Evolutionary conservation across 2,797 vertebrate species (phyloP), one percentile per base, ranked within the genome.

Genomic region (Sebastes steindachneri): DNA sequence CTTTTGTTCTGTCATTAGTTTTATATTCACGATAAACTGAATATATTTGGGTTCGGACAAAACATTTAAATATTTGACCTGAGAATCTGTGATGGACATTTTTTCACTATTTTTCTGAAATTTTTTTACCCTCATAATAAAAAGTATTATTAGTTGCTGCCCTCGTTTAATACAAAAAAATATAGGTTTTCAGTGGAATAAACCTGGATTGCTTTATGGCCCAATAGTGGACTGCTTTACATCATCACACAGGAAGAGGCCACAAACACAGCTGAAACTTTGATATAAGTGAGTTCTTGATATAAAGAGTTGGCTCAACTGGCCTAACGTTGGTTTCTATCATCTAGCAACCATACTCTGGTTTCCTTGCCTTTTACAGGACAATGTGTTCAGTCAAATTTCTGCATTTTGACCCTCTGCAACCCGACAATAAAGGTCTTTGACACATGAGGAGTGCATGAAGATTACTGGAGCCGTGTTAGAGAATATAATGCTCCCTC

Each of bases 401-500:
- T 26, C n/a, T 9, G 41, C 41, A 1, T 74, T 21, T 79, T 21
- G 29, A 54, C 48, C 29, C 4, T 33, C 58, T 4, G 5, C 35
- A 72, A 57, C 53, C 29, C 9, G 71, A 60, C 67, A 59, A 41
- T n/a, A 9, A 6, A 21, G 2, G 7, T 55, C 55, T 75, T 5
- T 35, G 54, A 73, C 55, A 54, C 55, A 23, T 0, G 23, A 71
- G 53, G 28, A 5, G 31, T 2, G 45, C 48, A 21, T 25, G 63
- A 26, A 33, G 59, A 79, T 14, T 1, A 21, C 15, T 21, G 81
- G 31, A 12, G 76, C 45, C 35, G 11, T 3, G 59, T 71, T 14
- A 4, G 35, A 68, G 64, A 75, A 77, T 8, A 54, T 53, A 68
- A 82, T 54, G 53, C 80, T 19, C 15, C 58, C 9, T 72, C 28